Evolutionary conservation across 2,888 invertebrate species (phyloP), one percentile per base, ranked within the genome.

Genomic region (Chrysolina americana): DNA sequence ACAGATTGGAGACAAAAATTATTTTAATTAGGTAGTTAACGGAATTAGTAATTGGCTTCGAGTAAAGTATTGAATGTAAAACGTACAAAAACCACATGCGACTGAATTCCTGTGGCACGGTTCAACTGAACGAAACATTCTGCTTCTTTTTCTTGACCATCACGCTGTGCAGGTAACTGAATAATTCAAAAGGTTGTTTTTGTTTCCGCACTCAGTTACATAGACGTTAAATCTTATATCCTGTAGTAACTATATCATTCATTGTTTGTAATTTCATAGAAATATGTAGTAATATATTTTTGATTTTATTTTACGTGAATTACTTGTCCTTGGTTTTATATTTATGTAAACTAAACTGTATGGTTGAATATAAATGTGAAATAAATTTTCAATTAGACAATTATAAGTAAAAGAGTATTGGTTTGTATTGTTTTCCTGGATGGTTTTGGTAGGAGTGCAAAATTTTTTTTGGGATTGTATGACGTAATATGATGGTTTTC

Each of bases 281-380:
- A 78, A 76, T 82, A 77, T 82, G 82, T 82, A 83, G 83, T 83
- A 82, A 82, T 81, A 82, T 82, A 81, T 83, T 79, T 59, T 77
- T 80, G 75, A 75, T 79, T 80, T 80, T 72, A 76, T 77, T 76
- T 77, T 72, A 77, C 76, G 77, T 80, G 77, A 80, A 80, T 81
- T 78, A 77, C 73, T 82, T 79, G 81, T 80, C 79, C 80, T 53
- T 83, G 80, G 81, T 82, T 83, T 83, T 83, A 81, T 83, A 83
- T 83, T 83, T 83, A 83, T 83, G 83, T 84, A 83, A 82, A 80
- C 78, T 84, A 82, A 82, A 80, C 79, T 82, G 82, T 83, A 83
- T 80, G 81, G 80, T 83, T 83, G 80, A 81, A 80, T 83, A 80
- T 83, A 72, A 82, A 83, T 83, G 83, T 83, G 83, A 83, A 83